These are phyloP conservation scores for Oenanthe oenanthe DNA, from an alignment of 2,113 vertebrate genomes.

Conservation along the genomic window DNA sequence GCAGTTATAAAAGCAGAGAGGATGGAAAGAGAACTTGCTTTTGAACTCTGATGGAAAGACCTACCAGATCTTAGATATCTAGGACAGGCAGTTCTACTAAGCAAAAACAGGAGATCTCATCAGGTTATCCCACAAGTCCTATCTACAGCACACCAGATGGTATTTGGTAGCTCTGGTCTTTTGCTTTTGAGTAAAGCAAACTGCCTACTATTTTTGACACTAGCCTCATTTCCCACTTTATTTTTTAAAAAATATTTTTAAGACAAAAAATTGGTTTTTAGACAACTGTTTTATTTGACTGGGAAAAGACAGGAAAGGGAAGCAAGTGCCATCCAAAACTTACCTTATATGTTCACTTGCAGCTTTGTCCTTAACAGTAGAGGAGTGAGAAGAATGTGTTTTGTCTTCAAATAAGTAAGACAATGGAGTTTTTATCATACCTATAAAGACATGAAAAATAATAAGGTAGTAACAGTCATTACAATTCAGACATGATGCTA, in stretches of 20 bases:
- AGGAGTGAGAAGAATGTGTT: conserved; percentile 95
- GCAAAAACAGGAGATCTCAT: neutral
- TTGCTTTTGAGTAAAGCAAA: neutral
- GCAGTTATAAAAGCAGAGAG: neutral
- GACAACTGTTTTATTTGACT: neutral
- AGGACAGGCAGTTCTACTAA: neutral
- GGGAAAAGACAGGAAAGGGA: neutral
- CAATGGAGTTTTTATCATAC: conserved; percentile 84
- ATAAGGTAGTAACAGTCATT: neutral
- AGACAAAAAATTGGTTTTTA: neutral
- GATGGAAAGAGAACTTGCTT: neutral
- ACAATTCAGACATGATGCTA: neutral
- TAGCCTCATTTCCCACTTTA: neutral
- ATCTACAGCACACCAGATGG: neutral
- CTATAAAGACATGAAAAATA: conserved; percentile 64
- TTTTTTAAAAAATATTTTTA: neutral
- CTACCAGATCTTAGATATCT: neutral
- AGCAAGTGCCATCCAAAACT: neutral
- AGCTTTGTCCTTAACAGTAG: conserved; percentile 98
- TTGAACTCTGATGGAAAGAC: neutral
- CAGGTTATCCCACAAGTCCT: neutral
- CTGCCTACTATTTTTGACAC: neutral
- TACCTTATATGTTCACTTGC: conserved; percentile 98
- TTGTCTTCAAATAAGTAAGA: conserved; percentile 97
- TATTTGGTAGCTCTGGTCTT: neutral